Evolutionary conservation across 2,888 invertebrate species (phyloP), one percentile per base, ranked within the genome.

Genomic region (Diaperis boleti): DNA sequence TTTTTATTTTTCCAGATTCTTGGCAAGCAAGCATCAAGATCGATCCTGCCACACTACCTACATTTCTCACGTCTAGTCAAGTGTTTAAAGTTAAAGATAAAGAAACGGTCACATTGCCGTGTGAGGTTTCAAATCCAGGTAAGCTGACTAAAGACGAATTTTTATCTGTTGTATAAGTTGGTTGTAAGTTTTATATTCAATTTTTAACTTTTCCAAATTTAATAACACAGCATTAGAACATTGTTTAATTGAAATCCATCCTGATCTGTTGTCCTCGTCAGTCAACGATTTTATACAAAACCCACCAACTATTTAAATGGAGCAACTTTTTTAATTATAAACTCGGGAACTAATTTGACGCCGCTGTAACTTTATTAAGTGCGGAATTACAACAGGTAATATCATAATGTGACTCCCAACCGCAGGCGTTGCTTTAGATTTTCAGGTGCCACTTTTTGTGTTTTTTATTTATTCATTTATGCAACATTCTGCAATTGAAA

Each of bases 111-210:
- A 82, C 85, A 20, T 79, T 87, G 39, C 86, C 86, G 3, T 87
- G 87, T 71, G 84, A 85, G 78, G 85, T 85, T 52, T 83, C 84
- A 71, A 85, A 86, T 78, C 81, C 83, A 65, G 86, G 87, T 86
- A 77, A 83, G 81, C 8, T 31, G 5, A 37, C n/a, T n/a, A n/a
- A n/a, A n/a, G n/a, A n/a, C n/a, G n/a, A n/a, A n/a, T n/a, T n/a
- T n/a, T n/a, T n/a, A n/a, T n/a, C n/a, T n/a, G n/a, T n/a, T n/a
- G n/a, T n/a, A n/a, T n/a, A n/a, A n/a, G n/a, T n/a, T n/a, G n/a
- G n/a, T n/a, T n/a, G n/a, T n/a, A n/a, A n/a, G n/a, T n/a, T n/a
- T n/a, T n/a, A n/a, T n/a, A n/a, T n/a, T n/a, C n/a, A n/a, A n/a
- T n/a, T n/a, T n/a, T n/a, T n/a, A n/a, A n/a, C n/a, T n/a, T n/a